Percentiles rank a stretch among this genome's conserved stretches.
Conservation (phyloP, 2,113 vertebrate species). For the Corythaeola cristata region DNA sequence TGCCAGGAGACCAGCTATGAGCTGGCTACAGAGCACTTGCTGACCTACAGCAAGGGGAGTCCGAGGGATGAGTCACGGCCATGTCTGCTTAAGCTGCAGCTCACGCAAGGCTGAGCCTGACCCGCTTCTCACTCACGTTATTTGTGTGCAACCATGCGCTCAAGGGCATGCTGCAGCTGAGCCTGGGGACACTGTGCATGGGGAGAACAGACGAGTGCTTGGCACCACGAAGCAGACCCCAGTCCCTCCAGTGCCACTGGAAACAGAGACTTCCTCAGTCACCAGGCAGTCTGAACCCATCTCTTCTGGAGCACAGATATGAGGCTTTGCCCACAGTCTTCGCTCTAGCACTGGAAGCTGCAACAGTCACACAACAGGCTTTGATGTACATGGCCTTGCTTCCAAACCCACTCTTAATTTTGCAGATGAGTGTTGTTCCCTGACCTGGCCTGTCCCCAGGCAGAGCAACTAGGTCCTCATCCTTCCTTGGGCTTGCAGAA, state of each 20-base stretch:
- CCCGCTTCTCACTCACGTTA: rapidly evolving
- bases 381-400: not conserved
- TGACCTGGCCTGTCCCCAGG: not conserved
- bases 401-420: not conserved
- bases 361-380: not conserved
- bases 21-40: no score
- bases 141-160: not conserved
- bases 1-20: not conserved
- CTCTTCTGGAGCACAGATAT: rapidly evolving
- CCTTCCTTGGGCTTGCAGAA: not conserved
- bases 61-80: rapidly evolving
- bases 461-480: not conserved
- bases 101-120: rapidly evolving
- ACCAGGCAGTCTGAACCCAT: not conserved
- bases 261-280: not conserved
- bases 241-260: not conserved
- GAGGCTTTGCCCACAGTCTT: not conserved
- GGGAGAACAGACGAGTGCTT: not conserved
- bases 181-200: not conserved
- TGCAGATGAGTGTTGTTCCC: not conserved
- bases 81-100: not conserved
- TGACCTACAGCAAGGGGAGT: not conserved
- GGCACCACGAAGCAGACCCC: not conserved
- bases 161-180: not conserved
- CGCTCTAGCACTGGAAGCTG: not conserved